Conservation (phyloP, 2,797 vertebrate genomes). For the Neosalanx taihuensis region DNA sequence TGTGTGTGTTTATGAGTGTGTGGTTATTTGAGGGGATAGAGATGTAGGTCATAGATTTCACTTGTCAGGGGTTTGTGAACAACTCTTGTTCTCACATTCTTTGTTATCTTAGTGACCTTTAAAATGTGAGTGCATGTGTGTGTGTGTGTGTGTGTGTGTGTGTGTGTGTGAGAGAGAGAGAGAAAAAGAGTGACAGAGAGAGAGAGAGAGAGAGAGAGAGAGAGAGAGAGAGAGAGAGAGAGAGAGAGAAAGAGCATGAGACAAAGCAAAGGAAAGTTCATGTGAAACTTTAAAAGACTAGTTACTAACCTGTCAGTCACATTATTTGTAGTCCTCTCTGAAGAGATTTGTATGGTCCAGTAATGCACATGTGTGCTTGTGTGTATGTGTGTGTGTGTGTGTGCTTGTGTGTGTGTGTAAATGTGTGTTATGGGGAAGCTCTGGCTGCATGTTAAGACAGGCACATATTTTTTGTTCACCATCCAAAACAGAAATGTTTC, state of each 20-base stretch:
- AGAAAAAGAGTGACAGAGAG: background rate
- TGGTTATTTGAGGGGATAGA: slow-evolving; percentile 6
- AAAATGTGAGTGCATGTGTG: background rate
- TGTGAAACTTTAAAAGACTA: background rate
- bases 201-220: background rate
- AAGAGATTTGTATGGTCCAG: background rate
- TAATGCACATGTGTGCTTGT: background rate
- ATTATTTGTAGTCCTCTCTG: background rate
- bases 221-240: background rate
- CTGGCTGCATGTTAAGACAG: slow-evolving; percentile 12
- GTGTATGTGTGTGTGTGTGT: slow-evolving; percentile 9
- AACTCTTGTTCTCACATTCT: slow-evolving; percentile 1
- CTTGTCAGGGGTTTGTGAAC: background rate
- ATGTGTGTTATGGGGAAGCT: slow-evolving; percentile 14
- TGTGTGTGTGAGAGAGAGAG: background rate
- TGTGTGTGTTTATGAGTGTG: slow-evolving; percentile 4
- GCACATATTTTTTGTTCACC: slow-evolving; percentile 29
- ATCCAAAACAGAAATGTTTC: slow-evolving; percentile 30
- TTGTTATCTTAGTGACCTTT: slow-evolving; percentile 14
- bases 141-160: background rate
- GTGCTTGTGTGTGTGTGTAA: slow-evolving; percentile 4
- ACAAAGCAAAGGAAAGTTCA: background rate
- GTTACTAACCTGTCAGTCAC: background rate
- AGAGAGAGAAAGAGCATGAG: background rate
- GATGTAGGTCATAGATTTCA: slow-evolving; percentile 2